Evolutionary conservation across 1,140 invertebrate species (phyloP).

Genomic region (Halictus rubicundus): DNA sequence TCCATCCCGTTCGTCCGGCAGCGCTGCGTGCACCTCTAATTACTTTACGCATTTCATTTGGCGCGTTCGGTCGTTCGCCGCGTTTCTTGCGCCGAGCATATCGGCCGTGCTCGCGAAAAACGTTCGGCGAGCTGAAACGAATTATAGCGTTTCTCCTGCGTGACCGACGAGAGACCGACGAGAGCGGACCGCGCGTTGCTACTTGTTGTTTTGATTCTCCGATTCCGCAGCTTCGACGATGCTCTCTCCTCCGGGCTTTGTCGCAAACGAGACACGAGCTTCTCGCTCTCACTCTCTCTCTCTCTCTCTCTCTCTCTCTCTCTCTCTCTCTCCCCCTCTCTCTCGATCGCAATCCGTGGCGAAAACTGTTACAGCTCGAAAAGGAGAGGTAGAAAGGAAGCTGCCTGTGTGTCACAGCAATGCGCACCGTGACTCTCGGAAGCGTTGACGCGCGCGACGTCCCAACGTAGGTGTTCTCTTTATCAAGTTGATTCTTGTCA

Average conservation of each 20-base stretch:
- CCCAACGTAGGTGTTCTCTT: slow-evolving; percentile 55
- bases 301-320: neutral
- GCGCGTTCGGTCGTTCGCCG: too few species aligned
- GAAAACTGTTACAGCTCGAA: slow-evolving; percentile 18
- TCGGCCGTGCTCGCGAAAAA: too few species aligned
- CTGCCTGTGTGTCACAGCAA: slow-evolving; percentile 64
- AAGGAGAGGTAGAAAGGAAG: slow-evolving; percentile 44
- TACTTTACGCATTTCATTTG: too few species aligned
- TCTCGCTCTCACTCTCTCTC: neutral
- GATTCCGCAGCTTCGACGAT: slow-evolving; percentile 1
- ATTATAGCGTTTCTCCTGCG: too few species aligned
- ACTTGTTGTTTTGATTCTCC: too few species aligned
- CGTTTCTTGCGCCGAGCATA: too few species aligned
- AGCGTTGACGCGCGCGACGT: slow-evolving; percentile 62
- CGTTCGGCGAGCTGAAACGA: too few species aligned
- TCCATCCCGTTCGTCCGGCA: too few species aligned
- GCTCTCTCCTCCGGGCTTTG: neutral
- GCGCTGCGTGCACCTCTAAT: too few species aligned
- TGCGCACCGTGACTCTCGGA: slow-evolving; percentile 65
- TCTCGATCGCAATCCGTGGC: neutral
- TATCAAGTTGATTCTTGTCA: slow-evolving; percentile 34
- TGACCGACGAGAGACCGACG: too few species aligned
- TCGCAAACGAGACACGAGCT: slow-evolving; percentile 5
- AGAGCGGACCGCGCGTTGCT: too few species aligned
- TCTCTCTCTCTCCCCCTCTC: too few species aligned